A percentile compares a stretch with the other conserved stretches of the same genome.
These are phyloP conservation scores for Gasterosteus aculeatus DNA, from an alignment of 2,113 vertebrate genomes.

Conservation along the genomic window DNA sequence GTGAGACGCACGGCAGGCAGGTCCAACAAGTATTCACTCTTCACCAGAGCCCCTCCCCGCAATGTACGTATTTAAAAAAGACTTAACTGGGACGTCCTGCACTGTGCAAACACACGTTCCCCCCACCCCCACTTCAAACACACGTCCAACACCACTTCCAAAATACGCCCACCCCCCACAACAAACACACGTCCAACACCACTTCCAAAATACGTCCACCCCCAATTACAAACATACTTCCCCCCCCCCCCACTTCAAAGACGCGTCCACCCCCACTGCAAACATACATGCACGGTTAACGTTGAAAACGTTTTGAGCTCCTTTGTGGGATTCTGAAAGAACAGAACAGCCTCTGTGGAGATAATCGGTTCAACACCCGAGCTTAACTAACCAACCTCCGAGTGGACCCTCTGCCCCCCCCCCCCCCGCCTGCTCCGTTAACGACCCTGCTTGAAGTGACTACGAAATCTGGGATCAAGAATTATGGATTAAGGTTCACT, in stretches of 20 bases:
- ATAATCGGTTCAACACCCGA: conserved; percentile 36
- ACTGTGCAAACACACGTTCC: conserved; percentile 42
- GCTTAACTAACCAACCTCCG: conserved; percentile 18
- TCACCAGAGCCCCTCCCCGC: conserved; percentile 18
- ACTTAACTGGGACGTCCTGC: conserved; percentile 7
- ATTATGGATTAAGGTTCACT: background rate
- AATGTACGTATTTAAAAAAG: conserved; percentile 17
- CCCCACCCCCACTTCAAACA: too few species aligned
- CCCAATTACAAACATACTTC: too few species aligned
- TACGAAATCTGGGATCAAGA: background rate
- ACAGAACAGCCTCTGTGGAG: conserved; percentile 31
- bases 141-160: too few species aligned
- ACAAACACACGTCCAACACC: too few species aligned
- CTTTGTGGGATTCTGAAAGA: conserved; percentile 22
- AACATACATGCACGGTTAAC: background rate
- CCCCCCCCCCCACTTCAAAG: too few species aligned
- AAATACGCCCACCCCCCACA: too few species aligned
- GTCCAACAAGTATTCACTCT: conserved; percentile 48
- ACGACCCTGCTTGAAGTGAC: background rate
- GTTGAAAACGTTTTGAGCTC: background rate
- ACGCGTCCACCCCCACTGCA: too few species aligned
- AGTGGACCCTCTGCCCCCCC: background rate
- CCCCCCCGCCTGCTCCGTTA: background rate
- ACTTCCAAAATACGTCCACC: too few species aligned
- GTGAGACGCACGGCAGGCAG: conserved; percentile 25